Evolutionary conservation across 2,797 vertebrate genomes (phyloP).

Genomic region (Myripristis murdjan): DNA sequence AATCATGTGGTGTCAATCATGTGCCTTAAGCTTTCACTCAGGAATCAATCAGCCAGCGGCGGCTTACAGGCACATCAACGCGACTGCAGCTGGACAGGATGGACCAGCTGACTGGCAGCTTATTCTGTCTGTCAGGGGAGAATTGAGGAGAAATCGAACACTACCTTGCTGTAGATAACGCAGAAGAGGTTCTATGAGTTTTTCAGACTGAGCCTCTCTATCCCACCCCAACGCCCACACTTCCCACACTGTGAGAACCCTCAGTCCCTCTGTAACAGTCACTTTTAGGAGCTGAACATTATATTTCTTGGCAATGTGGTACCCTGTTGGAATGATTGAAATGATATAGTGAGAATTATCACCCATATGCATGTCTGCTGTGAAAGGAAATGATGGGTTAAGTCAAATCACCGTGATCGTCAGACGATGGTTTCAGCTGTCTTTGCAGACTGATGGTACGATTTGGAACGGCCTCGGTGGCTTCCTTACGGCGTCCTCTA

Average conservation of each 20-base stretch:
- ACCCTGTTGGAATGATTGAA: constrained; percentile 27
- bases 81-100: constrained; percentile 72
- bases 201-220: constrained; percentile 3
- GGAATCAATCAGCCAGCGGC: constrained; percentile 75
- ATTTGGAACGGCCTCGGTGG: constrained; percentile 34
- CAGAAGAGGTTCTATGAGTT: constrained; percentile 21
- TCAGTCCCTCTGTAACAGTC: constrained; percentile 1
- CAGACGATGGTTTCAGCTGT: constrained; percentile 37
- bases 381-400: constrained; percentile 39
- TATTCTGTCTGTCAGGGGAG: constrained; percentile 71
- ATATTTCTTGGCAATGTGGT: constrained; percentile 17
- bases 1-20: constrained; percentile 79
- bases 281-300: constrained; percentile 13
- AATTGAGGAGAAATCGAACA: constrained; percentile 64
- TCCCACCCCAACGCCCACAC: background rate
- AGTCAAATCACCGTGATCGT: constrained; percentile 27
- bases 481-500: constrained; percentile 7
- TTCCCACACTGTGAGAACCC: constrained; percentile 12
- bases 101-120: constrained; percentile 69
- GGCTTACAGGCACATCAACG: constrained; percentile 75
- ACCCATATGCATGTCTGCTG: constrained; percentile 7
- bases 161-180: constrained; percentile 27
- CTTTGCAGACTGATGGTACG: constrained; percentile 26
- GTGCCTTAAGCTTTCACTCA: constrained; percentile 70
- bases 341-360: constrained; percentile 15